phyloP scores from a whole-genome alignment of 2,113 vertebrate species.

The Callipepla californica region DNA sequence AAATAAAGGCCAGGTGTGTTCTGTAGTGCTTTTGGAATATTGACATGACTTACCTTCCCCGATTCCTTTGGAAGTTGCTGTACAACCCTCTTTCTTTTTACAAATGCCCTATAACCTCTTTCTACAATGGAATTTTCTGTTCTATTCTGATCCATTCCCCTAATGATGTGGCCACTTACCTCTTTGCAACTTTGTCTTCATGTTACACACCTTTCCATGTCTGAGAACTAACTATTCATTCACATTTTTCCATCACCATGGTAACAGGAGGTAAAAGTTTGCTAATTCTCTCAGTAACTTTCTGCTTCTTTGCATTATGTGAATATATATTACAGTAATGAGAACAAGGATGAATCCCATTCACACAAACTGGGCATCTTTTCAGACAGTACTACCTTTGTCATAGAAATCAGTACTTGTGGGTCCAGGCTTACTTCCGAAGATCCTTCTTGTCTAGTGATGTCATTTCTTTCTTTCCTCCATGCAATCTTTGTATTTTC shows the following conservation, averaged over 20 bases:
- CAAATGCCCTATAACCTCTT: fast-evolving
- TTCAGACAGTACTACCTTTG: fast-evolving
- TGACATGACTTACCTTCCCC: neutral
- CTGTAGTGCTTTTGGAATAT: neutral
- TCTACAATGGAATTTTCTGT: fast-evolving
- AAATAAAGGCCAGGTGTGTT: neutral
- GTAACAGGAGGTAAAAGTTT: slow-evolving; percentile 26
- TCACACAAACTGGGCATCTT: fast-evolving
- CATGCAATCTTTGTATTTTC: fast-evolving
- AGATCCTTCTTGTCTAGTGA: neutral
- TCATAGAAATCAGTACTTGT: fast-evolving
- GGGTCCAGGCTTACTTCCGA: fast-evolving
- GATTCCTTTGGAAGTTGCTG: fast-evolving
- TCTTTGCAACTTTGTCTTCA: neutral
- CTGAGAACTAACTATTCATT: neutral
- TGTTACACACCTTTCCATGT: fast-evolving
- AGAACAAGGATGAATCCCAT: neutral
- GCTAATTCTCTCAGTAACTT: neutral
- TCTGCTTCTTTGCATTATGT: fast-evolving
- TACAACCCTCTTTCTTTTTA: neutral
- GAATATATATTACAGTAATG: fast-evolving
- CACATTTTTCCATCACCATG: slow-evolving; percentile 17
- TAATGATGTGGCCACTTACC: neutral
- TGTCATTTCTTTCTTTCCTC: neutral
- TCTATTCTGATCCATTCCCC: fast-evolving